These are phyloP conservation scores for Salvelinus namaycush DNA, from an alignment of 2,113 vertebrate species.

Conservation along the genomic window DNA sequence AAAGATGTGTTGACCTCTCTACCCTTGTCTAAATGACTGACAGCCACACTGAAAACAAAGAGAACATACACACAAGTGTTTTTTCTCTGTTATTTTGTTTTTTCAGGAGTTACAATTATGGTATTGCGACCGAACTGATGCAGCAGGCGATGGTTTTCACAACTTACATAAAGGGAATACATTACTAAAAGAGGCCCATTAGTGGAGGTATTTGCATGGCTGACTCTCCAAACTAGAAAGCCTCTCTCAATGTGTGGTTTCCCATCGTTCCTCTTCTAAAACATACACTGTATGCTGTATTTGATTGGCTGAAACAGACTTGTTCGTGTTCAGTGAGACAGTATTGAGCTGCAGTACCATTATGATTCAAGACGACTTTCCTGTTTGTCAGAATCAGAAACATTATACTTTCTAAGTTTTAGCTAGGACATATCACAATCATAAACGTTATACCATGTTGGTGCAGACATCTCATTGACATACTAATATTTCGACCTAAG, in stretches of 20 bases:
- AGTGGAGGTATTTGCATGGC: background rate
- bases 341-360: background rate
- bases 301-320: constrained; percentile 3
- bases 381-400: background rate
- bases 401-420: too few relatives aligned
- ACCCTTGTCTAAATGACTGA: constrained; percentile 8
- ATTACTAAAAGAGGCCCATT: background rate
- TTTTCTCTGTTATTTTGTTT: constrained; percentile 18
- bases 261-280: constrained; percentile 20
- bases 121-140: background rate
- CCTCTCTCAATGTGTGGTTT: background rate
- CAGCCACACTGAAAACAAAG: background rate
- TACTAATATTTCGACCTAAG: too few relatives aligned
- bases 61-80: background rate
- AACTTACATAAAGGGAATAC: background rate
- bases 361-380: background rate
- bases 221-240: too few relatives aligned
- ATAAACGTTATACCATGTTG: too few relatives aligned
- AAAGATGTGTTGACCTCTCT: constrained; percentile 35
- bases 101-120: too few relatives aligned
- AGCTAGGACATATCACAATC: too few relatives aligned
- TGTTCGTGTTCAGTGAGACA: background rate
- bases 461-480: too few relatives aligned
- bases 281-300: background rate
- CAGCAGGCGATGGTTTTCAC: background rate